Evolutionary conservation across 2,888 invertebrate species (phyloP).

Genomic region (Leptinotarsa peninsularis): DNA sequence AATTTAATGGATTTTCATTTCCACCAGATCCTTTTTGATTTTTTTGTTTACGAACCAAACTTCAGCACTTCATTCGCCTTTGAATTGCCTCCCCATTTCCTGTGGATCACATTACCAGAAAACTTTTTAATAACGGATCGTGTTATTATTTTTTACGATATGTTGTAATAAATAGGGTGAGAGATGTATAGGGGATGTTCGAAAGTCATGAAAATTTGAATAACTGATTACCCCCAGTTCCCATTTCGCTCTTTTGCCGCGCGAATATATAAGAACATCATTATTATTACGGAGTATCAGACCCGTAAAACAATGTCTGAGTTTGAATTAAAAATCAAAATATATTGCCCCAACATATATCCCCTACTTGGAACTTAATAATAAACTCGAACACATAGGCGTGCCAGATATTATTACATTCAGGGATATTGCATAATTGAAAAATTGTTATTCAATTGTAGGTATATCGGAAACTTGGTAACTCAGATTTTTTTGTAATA

Average conservation of each 20-base stretch:
- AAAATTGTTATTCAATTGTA: neutral
- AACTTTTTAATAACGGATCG: conserved; percentile 46
- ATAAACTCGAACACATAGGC: conserved; percentile 41
- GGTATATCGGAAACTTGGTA: too few species aligned
- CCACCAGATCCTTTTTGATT: conserved; percentile 18
- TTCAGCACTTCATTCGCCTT: conserved; percentile 36
- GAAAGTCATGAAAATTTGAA: conserved; percentile 55
- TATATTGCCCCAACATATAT: conserved; percentile 65
- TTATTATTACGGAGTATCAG: conserved; percentile 63
- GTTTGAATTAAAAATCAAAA: conserved; percentile 67
- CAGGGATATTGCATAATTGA: neutral
- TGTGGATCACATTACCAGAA: conserved; percentile 40
- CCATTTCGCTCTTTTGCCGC: conserved; percentile 54
- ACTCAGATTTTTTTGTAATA: too few species aligned
- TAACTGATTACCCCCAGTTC: conserved; percentile 60
- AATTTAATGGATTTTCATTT: conserved; percentile 26
- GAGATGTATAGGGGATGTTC: conserved; percentile 43
- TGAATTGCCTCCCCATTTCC: conserved; percentile 37
- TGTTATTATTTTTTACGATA: conserved; percentile 49
- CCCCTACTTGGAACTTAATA: conserved; percentile 43
- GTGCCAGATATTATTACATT: conserved; percentile 7
- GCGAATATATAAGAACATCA: conserved; percentile 60
- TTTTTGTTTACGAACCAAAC: conserved; percentile 29
- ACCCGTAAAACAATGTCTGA: conserved; percentile 63
- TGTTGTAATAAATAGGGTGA: conserved; percentile 52